Evolutionary conservation across 2,797 vertebrate species (phyloP), one percentile per base, ranked within the genome.

Genomic region (Thaleichthys pacificus): DNA sequence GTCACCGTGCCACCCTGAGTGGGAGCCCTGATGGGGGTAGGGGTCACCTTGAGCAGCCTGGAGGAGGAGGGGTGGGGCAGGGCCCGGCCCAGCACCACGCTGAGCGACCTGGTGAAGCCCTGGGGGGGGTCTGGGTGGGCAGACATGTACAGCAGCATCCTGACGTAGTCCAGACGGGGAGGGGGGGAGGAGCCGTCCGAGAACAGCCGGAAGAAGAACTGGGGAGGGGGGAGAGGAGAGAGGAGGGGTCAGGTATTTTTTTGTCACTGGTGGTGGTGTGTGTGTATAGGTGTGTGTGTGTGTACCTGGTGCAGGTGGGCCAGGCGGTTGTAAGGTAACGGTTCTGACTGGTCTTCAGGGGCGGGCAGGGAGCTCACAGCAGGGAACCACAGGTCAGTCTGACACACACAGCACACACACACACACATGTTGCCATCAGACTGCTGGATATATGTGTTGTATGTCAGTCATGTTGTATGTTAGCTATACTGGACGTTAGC

Each of bases 161-260:
- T 86, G 4, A 76, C 79, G 47, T 98, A 98, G 86, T 95, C 86
- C 38, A 98, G 86, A 61, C 68, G 85, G 22, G 92, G 79, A 1
- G 92, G 91, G 0, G 87, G 76, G 24, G 75, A 68, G 35, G 82
- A 84, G 54, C 51, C 82, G 86, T 95, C 92, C 0, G 86, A 93
- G 93, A 98, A 97, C 70, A 98, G 69, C 77, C 77, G 85, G 81
- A 97, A 97, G 88, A 97, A 95, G 84, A 97, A 95, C 96, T 98
- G 69, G 14, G 71, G 80, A 7, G 62, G 14, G 1, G 19, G 19
- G 7, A 15, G 32, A 24, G 11, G 5, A 63, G 49, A 21, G 26
- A 3, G 26, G 26, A 28, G 26, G 26, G 26, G 26, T 28, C 26
- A 28, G 26, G 26, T 38, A 30, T 24, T 30, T 30, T 35, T 15